phyloP scores from a whole-genome alignment of 92 coral and sea anemone species.

The Phenganax subtilis region DNA sequence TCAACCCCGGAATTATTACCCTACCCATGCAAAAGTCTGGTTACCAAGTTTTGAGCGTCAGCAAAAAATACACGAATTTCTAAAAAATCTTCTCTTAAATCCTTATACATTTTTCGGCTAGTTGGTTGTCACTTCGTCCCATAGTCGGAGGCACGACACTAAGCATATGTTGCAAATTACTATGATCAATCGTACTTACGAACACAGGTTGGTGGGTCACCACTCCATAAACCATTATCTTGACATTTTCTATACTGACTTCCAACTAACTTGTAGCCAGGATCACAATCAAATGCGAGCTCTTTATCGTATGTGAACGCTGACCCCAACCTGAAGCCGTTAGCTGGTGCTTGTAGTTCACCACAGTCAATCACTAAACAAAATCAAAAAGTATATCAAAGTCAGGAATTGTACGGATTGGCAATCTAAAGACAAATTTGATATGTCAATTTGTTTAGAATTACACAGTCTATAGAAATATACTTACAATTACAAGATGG shows the following conservation, averaged over 20 bases:
- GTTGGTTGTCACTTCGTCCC: no score
- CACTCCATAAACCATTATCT: slow-evolving; percentile 85
- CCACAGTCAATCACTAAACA: slow-evolving; percentile 75
- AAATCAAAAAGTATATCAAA: not conserved
- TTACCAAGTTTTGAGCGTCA: no score
- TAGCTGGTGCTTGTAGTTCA: slow-evolving; percentile 61
- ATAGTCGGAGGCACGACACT: no score
- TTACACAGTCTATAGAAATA: not conserved
- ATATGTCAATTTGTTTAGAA: not conserved
- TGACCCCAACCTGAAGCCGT: slow-evolving; percentile 68
- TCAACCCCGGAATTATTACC: no score
- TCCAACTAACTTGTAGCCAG: slow-evolving; percentile 88
- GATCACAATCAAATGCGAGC: slow-evolving; percentile 76
- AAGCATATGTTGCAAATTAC: not conserved
- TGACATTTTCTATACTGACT: slow-evolving; percentile 66
- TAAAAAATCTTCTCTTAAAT: no score
- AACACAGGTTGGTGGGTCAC: slow-evolving; percentile 61
- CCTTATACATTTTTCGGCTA: no score
- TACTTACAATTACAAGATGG: slow-evolving; percentile 85
- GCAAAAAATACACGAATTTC: no score
- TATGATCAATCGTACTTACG: slow-evolving; percentile 48
- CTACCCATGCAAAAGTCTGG: no score
- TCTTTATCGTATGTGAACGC: slow-evolving; percentile 70
- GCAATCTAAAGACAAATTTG: not conserved
- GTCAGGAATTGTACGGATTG: not conserved